Evolutionary conservation across 2,797 vertebrate genomes (phyloP), one percentile per base, ranked within the genome.

Genomic region (Tragopan temminckii): DNA sequence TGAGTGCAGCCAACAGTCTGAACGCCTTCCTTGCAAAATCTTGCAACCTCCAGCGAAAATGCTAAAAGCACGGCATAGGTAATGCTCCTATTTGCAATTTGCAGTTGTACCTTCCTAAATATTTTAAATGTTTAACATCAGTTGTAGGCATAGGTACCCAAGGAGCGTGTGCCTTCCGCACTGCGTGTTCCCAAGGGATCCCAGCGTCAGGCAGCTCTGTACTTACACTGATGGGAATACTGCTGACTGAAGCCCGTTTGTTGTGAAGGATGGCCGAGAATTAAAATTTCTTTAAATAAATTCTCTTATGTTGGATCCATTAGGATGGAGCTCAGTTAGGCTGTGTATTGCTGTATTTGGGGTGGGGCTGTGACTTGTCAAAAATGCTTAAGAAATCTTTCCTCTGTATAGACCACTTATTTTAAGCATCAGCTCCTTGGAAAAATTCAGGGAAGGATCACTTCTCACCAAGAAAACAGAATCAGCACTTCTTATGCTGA

Each of bases 11-110:
- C 91, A 94, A 80, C 48, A 92, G 61, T 43, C 85, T 62, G 74
- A 84, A 70, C 9, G 42, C 87, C 63, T 88, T 91, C 87, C 89
- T 68, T 42, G 78, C 83, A 25, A 90, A 86, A 92, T 59, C 95
- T 91, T 96, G 93, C 93, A 96, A 90, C 85, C 91, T 92, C 80
- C 88, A 95, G 93, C 95, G 94, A 77, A 95, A 95, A 27, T 35
- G 24, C 83, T 94, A 85, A 96, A 95, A 96, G 89, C 80, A 40
- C 31, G 6, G 7, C 89, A 53, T 0, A 48, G 90, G 63, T 79
- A 93, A 80, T 68, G 63, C 57, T 93, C 67, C 69, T 46, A n/a
- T 74, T 84, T 24, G 25, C 74, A 88, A 84, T 70, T 11, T 91
- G 68, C 43, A 84, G 55, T 92, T 70, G 52, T 67, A 91, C 85